phyloP scores from a whole-genome alignment of 35 echinoderm and acorn worm species.

The Anneissia japonica region DNA sequence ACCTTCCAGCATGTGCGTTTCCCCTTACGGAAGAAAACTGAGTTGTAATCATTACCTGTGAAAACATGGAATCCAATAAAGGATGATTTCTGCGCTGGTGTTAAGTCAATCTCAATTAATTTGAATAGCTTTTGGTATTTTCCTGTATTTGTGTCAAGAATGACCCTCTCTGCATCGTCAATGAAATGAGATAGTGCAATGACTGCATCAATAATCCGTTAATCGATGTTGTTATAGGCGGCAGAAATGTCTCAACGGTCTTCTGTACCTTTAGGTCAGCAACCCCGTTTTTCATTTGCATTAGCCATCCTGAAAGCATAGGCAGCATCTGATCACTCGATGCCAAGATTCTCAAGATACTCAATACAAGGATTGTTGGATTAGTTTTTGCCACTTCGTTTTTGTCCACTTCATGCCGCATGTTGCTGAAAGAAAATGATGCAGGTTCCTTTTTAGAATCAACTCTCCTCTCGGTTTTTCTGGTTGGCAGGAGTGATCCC shows the following conservation, averaged over 20 bases:
- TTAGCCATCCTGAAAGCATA: slow-evolving; percentile 1
- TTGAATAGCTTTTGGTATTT: too few relatives aligned
- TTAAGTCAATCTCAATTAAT: too few relatives aligned
- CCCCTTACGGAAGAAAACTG: too few relatives aligned
- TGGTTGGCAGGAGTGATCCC: background rate
- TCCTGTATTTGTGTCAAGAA: too few relatives aligned
- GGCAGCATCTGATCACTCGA: slow-evolving; percentile 7
- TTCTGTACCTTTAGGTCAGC: slow-evolving; percentile 2
- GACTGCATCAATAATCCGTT: too few relatives aligned
- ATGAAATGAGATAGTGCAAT: too few relatives aligned
- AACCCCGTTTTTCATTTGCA: slow-evolving; percentile 20
- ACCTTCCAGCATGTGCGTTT: too few relatives aligned
- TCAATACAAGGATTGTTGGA: background rate
- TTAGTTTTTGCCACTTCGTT: slow-evolving; percentile 11
- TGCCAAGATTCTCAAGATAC: slow-evolving; percentile 24
- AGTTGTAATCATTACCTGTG: too few relatives aligned
- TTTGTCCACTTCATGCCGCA: slow-evolving; percentile 6
- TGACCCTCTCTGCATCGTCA: too few relatives aligned
- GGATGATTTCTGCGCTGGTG: too few relatives aligned
- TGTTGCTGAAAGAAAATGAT: background rate
- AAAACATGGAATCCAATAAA: too few relatives aligned
- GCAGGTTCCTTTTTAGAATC: slow-evolving; percentile 24
- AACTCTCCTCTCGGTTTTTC: background rate
- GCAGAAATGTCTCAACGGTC: slow-evolving; percentile 22
- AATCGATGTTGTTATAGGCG: slow-evolving; percentile 21